These are phyloP conservation scores for Agrotis clavis DNA, from an alignment of 2,888 invertebrate species.

Conservation along the genomic window DNA sequence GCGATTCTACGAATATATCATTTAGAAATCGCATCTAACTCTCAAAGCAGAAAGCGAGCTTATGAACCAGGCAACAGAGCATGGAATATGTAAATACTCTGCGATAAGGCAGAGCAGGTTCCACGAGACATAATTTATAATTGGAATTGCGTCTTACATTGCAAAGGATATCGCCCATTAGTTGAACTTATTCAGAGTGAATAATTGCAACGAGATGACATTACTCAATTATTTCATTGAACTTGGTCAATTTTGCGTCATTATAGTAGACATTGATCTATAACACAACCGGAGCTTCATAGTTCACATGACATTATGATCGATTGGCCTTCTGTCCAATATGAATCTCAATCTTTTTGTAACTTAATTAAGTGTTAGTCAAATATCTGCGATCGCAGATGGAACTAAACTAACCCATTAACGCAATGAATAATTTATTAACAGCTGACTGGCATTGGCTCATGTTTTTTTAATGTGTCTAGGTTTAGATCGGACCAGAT, in stretches of 20 bases:
- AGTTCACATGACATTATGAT: slow-evolving; percentile 15
- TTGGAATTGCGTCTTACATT: slow-evolving; percentile 51
- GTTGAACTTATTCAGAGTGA: slow-evolving; percentile 61
- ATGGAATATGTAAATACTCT: slow-evolving; percentile 55
- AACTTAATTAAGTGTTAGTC: slow-evolving; percentile 15
- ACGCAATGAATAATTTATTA: slow-evolving; percentile 66
- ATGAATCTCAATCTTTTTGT: slow-evolving; percentile 16
- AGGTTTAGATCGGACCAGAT: slow-evolving; percentile 48
- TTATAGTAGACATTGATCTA: slow-evolving; percentile 50
- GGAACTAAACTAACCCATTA: slow-evolving; percentile 47
- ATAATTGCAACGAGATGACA: slow-evolving; percentile 62
- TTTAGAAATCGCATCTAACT: slow-evolving; percentile 63
- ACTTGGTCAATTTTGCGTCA: slow-evolving; percentile 46
- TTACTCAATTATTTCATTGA: slow-evolving; percentile 62
- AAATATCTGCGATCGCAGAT: slow-evolving; percentile 30
- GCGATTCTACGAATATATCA: slow-evolving; percentile 60
- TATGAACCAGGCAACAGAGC: slow-evolving; percentile 56
- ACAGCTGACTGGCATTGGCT: slow-evolving; percentile 54
- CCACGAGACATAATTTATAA: slow-evolving; percentile 46
- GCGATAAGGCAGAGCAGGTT: slow-evolving; percentile 39
- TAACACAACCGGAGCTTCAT: slow-evolving; percentile 21
- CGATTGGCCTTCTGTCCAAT: slow-evolving; percentile 1
- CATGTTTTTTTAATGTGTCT: slow-evolving; percentile 64
- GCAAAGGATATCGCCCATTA: slow-evolving; percentile 70
- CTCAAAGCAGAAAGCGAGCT: slow-evolving; percentile 63